Base-by-base conservation (phyloP, 2,113 vertebrate species). In the Neogale vison region DNA sequence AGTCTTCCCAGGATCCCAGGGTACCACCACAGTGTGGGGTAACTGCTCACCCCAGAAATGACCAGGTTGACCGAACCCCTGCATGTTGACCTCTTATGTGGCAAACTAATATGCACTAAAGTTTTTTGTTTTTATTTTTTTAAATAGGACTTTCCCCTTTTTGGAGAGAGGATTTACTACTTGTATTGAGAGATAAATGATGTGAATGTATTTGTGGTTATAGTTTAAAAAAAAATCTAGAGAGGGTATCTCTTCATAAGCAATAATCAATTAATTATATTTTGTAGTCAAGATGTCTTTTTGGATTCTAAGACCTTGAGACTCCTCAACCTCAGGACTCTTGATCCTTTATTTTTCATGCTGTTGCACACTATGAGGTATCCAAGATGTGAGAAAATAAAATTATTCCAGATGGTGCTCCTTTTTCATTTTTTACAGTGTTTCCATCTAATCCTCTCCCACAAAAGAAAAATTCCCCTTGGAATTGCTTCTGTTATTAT, bases 371-470 rank as follows among this genome's bases (percentile, higher is more conserved):
- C 26, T 50, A 9, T 69, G 50, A 96, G 47, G 57, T 87, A 61
- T 83, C 47, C 42, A 94, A 95, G 79, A 94, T 93, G 31, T 71
- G 31, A 93, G 91, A 93, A 94, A 93, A 90, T 81, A 94, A 95
- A 92, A 97, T 93, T 95, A 88, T 94, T 97, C 91, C 87, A 92
- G 61, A 97, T 93, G 87, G 59, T 71, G 10, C 36, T 84, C 34
- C 15, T 76, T 93, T 83, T 94, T 74, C 15, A 74, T 82, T 87
- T 96, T 90, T 93, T 63, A 57, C 31, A 88, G 42, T 96, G 72
- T 91, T 93, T 97, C 52, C 71, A 83, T 77, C 47, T 77, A 88
- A 77, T 96, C n/a, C 10, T 94, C 57, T 94, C 81, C 63, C 65
- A 94, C 20, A 81, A 87, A 90, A 93, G 91, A 77, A 96, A 93